Conservation (phyloP, 2,888 invertebrate species). For the Drosophila infuscata region DNA sequence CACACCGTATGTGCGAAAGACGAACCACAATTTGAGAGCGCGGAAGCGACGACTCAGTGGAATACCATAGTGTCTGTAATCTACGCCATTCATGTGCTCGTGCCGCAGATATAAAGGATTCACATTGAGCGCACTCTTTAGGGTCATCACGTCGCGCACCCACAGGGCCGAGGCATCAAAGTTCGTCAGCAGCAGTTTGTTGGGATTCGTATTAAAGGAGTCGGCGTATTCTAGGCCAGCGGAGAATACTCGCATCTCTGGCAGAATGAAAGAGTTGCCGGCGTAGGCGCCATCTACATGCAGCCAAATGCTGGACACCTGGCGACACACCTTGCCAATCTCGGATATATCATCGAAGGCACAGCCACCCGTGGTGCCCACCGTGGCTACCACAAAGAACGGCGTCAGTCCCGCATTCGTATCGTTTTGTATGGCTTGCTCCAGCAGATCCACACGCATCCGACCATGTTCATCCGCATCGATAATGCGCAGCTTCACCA, state of each 20-base stretch:
- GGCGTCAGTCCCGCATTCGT: constrained; percentile 91
- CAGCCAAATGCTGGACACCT: constrained; percentile 89
- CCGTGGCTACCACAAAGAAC: constrained; percentile 92
- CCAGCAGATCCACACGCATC: constrained; percentile 88
- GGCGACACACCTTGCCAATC: constrained; percentile 90
- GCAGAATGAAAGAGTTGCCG: constrained; percentile 94
- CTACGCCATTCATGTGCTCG: constrained; percentile 90
- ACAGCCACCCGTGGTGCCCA: constrained; percentile 93
- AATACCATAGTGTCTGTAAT: constrained; percentile 94
- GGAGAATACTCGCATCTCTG: constrained; percentile 90
- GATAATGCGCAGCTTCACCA: constrained; percentile 89
- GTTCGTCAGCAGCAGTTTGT: constrained; percentile 94
- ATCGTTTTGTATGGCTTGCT: constrained; percentile 90
- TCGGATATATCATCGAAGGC: constrained; percentile 93
- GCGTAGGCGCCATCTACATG: constrained; percentile 96
- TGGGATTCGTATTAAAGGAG: constrained; percentile 95
- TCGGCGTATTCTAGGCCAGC: constrained; percentile 91
- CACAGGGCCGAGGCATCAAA: constrained; percentile 95
- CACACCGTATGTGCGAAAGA: constrained; percentile 92
- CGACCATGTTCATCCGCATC: constrained; percentile 90
- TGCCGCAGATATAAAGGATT: constrained; percentile 95
- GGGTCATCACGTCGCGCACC: constrained; percentile 90
- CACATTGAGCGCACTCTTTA: constrained; percentile 93
- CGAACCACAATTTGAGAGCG: constrained; percentile 95
- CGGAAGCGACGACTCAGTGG: constrained; percentile 94